Evolutionary conservation across 1,140 invertebrate genomes (phyloP), one percentile per base, ranked within the genome.

Genomic region (Nylanderia fulva): DNA sequence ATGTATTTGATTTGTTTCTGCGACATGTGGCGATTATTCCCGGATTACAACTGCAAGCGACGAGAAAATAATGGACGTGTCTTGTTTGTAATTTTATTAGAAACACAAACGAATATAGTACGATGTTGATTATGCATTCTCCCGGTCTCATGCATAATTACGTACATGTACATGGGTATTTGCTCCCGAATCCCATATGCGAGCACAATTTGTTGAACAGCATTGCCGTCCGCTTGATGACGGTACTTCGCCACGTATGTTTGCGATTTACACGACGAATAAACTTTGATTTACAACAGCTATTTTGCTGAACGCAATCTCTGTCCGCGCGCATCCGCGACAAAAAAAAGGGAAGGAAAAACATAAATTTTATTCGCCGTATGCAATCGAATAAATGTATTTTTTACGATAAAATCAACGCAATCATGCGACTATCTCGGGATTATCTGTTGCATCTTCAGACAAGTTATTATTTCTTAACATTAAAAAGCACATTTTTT

Each of bases 91-190:
- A 21, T 90, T 91, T 90, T 90, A 88, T 89, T 90, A 90, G 84
- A 87, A 91, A 90, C 80, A 89, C 88, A 90, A 90, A 89, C 84
- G 90, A 90, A 91, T 89, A 48, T 48, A 90, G 39, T 13, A 74
- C 68, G n/a, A 54, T 36, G 71, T 84, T 71, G 52, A 82, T 82
- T 82, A 82, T 58, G 39, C 52, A 71, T 82, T 82, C 64, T 71
- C 48, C 21, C 36, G 77, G 33, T 71, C 27, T 24, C n/a, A 45
- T 42, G 66, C 77, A 82, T 72, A 82, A 82, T 82, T 24, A 13
- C 36, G 52, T 24, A 18, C 58, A 60, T 72, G 8, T 71, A 27
- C 24, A 45, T 54, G 5, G 5, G 39, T 82, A 48, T 48, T 82
- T 60, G 33, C 52, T 33, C 52, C 11, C 24, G 39, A 58, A 33